A percentile compares a stretch with the other conserved stretches of the same genome.
These are phyloP conservation scores for Catocala fraxini DNA, from an alignment of 2,888 invertebrate species.

Conservation along the genomic window DNA sequence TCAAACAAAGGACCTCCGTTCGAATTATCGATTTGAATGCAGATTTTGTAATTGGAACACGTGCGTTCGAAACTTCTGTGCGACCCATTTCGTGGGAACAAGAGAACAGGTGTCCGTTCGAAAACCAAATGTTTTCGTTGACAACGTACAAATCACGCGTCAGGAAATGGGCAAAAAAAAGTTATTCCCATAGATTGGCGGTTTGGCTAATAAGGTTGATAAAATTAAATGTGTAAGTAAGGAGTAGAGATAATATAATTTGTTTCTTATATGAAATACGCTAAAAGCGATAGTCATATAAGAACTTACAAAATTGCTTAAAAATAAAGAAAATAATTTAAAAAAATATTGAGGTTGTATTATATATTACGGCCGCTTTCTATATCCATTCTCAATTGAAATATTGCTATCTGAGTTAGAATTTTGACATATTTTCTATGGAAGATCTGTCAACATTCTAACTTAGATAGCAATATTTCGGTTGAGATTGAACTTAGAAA, in stretches of 20 bases:
- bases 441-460: too few species aligned
- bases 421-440: too few species aligned
- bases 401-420: too few species aligned
- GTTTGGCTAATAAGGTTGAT: conserved; percentile 40
- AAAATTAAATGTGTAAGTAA: background rate
- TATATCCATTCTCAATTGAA: too few species aligned
- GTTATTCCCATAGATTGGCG: conserved; percentile 57
- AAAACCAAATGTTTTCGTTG: conserved; percentile 72
- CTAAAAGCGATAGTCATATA: too few species aligned
- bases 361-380: too few species aligned
- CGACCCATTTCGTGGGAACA: conserved; percentile 73
- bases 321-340: too few species aligned
- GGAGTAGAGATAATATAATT: background rate
- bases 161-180: conserved; percentile 72
- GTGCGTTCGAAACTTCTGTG: conserved; percentile 52
- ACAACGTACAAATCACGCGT: conserved; percentile 74
- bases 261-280: background rate
- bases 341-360: too few species aligned
- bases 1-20: conserved; percentile 28
- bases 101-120: conserved; percentile 73
- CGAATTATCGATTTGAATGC: conserved; percentile 51
- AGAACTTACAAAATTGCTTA: too few species aligned
- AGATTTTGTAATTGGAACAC: conserved; percentile 66
- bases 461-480: too few species aligned
- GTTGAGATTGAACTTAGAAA: too few species aligned